Percentiles rank a stretch among this genome's conserved stretches.
Conservation (phyloP, 2,888 invertebrate species). For the Drosophila formosana region DNA sequence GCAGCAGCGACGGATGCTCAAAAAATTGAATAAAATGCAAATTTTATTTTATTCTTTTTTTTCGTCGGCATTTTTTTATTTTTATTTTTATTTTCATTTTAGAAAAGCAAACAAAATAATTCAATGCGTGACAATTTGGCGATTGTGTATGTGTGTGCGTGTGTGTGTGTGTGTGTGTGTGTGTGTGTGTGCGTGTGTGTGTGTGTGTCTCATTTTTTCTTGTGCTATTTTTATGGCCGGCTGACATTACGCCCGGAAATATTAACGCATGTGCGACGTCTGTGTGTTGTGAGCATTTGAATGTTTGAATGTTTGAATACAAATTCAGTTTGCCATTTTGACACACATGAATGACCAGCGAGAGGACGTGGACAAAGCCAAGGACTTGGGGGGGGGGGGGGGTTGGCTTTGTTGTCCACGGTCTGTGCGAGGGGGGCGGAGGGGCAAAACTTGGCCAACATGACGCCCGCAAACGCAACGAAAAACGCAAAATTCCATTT, state of each 20-base stretch:
- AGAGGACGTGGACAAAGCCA: constrained; percentile 35
- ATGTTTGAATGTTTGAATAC: constrained; percentile 78
- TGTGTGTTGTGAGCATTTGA: constrained; percentile 60
- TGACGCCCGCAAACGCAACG: constrained; percentile 50
- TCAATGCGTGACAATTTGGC: constrained; percentile 80
- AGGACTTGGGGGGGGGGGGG: not conserved
- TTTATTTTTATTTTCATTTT: constrained; percentile 29
- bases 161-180: constrained; percentile 31
- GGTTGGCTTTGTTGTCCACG: not conserved
- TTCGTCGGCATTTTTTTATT: constrained; percentile 17
- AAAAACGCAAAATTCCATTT: constrained; percentile 52
- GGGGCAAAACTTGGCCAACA: constrained; percentile 47
- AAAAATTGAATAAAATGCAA: constrained; percentile 84
- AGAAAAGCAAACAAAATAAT: constrained; percentile 73
- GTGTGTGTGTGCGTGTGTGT: too few species aligned
- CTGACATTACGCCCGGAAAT: constrained; percentile 73
- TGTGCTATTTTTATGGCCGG: constrained; percentile 58
- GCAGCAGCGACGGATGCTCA: constrained; percentile 38
- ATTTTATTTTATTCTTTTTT: constrained; percentile 71
- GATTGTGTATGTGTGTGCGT: constrained; percentile 22
- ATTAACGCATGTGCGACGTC: constrained; percentile 76
- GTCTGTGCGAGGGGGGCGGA: not conserved
- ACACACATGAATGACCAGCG: constrained; percentile 79
- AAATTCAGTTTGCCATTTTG: constrained; percentile 79
- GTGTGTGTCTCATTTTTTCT: constrained; percentile 47